A percentile compares a stretch with the other conserved stretches of the same genome.
Evolutionary conservation across 2,888 invertebrate genomes (phyloP).

Genomic region (Callyntrura guangdongensis): DNA sequence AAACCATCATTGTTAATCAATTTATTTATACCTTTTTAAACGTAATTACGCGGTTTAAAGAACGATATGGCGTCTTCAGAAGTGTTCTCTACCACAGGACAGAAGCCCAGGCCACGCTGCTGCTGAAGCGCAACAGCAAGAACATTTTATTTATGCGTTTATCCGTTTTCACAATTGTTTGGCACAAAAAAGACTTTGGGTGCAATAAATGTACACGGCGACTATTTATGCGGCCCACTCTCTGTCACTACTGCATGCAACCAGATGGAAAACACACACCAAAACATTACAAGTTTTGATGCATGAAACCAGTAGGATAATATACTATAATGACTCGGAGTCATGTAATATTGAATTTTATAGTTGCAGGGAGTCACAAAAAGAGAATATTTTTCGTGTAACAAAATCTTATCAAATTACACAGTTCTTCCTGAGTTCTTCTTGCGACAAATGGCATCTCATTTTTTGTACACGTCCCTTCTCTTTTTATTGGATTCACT

Average conservation of each 20-base stretch:
- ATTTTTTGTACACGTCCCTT: conserved; percentile 31
- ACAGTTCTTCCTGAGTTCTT: conserved; percentile 19
- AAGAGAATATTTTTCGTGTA: background rate
- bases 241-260: background rate
- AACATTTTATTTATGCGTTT: conserved; percentile 45
- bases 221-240: background rate
- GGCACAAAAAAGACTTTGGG: conserved; percentile 8
- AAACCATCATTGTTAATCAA: conserved; percentile 34
- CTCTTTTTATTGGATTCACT: conserved; percentile 29
- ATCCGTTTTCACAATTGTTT: conserved; percentile 57
- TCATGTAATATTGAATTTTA: conserved; percentile 12
- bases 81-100: background rate
- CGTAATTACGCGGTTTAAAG: background rate
- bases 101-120: background rate
- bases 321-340: background rate
- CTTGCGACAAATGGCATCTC: conserved; percentile 32
- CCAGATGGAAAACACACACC: background rate
- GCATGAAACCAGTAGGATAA: background rate
- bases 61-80: background rate
- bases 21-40: conserved; percentile 33
- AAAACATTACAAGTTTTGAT: conserved; percentile 3
- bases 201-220: background rate
- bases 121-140: conserved; percentile 3
- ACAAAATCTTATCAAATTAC: conserved; percentile 54
- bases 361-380: conserved; percentile 26